Evolutionary conservation across 2,797 vertebrate species (phyloP).

Genomic region (Clarias platycephalus): DNA sequence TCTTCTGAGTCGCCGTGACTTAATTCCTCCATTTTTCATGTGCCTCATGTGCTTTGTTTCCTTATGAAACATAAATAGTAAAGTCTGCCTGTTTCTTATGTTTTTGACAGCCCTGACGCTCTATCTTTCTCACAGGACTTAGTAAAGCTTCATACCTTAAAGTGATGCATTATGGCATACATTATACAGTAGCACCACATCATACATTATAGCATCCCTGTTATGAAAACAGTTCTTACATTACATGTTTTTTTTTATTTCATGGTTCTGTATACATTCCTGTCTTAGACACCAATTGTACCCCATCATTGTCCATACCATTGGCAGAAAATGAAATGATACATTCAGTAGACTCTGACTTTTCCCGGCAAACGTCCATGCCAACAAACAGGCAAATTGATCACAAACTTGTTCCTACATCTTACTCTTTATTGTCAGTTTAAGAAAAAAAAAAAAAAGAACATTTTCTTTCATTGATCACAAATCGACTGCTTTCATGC

Average conservation of each 20-base stretch:
- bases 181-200: background rate
- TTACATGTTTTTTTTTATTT: background rate
- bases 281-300: background rate
- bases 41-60: conserved; percentile 55
- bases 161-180: too few species aligned
- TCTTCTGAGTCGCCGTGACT: background rate
- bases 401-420: background rate
- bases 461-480: background rate
- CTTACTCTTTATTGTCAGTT: conserved; percentile 4
- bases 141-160: conserved; percentile 11
- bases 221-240: too few species aligned
- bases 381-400: conserved; percentile 14
- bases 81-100: background rate
- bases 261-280: background rate
- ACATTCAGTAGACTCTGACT: background rate
- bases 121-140: conserved; percentile 4
- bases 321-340: background rate
- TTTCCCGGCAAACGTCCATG: conserved; percentile 10
- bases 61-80: conserved; percentile 69
- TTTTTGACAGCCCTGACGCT: conserved; percentile 37
- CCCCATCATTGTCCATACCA: too few species aligned
- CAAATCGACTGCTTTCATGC: background rate
- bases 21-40: conserved; percentile 55
- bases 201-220: too few species aligned
- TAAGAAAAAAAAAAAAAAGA: background rate